Base-by-base conservation (phyloP, 2,888 invertebrate genomes). In the Pristionchus entomophagus region DNA sequence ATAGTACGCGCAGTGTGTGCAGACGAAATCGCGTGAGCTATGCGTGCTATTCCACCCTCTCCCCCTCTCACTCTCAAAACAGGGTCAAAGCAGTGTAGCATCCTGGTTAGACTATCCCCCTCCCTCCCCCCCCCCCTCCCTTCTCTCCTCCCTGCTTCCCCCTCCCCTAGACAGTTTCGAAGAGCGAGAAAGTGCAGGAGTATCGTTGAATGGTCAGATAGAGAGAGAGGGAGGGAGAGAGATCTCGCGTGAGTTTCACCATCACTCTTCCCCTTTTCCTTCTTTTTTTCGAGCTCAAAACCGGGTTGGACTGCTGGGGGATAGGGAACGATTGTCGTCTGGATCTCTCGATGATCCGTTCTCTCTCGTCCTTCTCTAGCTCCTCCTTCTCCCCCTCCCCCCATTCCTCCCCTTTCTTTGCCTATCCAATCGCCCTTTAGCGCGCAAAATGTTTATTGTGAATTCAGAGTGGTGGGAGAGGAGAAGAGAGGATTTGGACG, bases 361-460 rank as follows among this genome's bases (percentile, higher is more conserved):
- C 41, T 73, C 2, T 73, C 26, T 45, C 35, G 26, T 45, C 22
- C 22, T 35, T 19, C 65, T 65, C 65, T 65, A 65, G n/a, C 17
- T 38, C 32, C 35, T 65, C 49, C 8, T 41, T n/a, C 41, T 78
- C n/a, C 49, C 78, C 49, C 59, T 35, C 82, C 10, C 82, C 38
- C 59, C 49, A 3, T 41, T 45, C 49, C 22, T 22, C 45, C 38
- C 59, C 62, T 32, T 38, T 51, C 32, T 45, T 45, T 32, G 56
- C 82, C 49, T 51, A 38, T 51, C 62, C 56, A 45, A 41, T 82
- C 82, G 38, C 82, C 62, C 82, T 82, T 41, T 82, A 38, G 35
- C 81, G 35, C 51, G 38, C 51, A 45, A 45, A 59, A 56, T 82
- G 59, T 59, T 62, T 82, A 56, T 82, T 62, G 51, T 80, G 56